Evolutionary conservation across 2,113 vertebrate genomes (phyloP), one percentile per base, ranked within the genome.

Genomic region (Rhynchomys soricoides): DNA sequence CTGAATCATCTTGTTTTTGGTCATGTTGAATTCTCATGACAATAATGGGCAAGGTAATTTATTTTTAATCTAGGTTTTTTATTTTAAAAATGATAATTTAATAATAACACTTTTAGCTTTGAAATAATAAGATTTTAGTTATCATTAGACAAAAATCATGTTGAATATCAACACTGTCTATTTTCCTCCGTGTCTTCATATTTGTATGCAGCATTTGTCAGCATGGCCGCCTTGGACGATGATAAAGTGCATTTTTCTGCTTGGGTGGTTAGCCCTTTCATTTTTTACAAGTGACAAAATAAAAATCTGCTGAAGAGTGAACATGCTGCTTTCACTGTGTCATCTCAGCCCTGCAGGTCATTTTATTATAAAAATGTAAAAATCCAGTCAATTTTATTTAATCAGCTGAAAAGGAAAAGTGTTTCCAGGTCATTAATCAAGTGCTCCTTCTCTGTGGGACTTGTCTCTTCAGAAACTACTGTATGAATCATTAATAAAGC

Each of bases 351-450:
- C 98, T 98, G 98, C 98, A 40, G 99, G 99, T 99, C 99, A 99
- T 99, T 99, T 99, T 99, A 99, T 99, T 99, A 99, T 99, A 99
- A 99, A 99, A 99, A 99, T 99, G 98, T 99, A 99, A 99, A 99
- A 99, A 99, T 99, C 98, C 98, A 99, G 99, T 99, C 99, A 99
- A 98, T 99, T 99, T 99, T 99, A 99, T 99, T 99, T 99, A 99
- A 99, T 99, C 99, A 99, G 99, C 99, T 99, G 99, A 99, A 99
- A 99, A 99, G 99, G 99, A 99, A 99, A 99, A 98, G 98, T 98
- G 98, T 99, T 99, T 99, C 99, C 99, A 99, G 99, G 99, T 99
- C 99, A 99, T 99, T 99, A 99, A 99, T 99, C 99, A 99, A 98
- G 98, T 98, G 98, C 98, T 98, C 98, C 98, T 98, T 99, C 99